phyloP scores from a whole-genome alignment of 2,113 vertebrate species.

The Sciurus niger region DNA sequence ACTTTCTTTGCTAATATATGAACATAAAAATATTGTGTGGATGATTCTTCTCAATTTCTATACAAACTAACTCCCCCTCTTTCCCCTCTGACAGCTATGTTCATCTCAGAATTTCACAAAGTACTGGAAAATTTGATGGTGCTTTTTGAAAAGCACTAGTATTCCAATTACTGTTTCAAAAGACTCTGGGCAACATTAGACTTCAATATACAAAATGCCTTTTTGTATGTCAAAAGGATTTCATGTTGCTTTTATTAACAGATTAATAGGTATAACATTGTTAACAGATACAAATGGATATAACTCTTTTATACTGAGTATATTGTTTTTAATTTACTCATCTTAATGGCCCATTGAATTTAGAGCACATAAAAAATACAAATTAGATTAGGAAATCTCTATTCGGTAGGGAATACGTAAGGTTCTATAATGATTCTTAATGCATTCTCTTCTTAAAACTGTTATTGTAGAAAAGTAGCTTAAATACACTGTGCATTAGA shows the following conservation, averaged over 20 bases:
- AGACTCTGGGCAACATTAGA: slow-evolving; percentile 80
- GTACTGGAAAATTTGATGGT: slow-evolving; percentile 80
- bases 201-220: slow-evolving; percentile 70
- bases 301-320: slow-evolving; percentile 65
- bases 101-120: slow-evolving; percentile 73
- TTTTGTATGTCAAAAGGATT: slow-evolving; percentile 11
- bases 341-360: slow-evolving; percentile 72
- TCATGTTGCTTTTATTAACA: slow-evolving; percentile 48
- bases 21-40: slow-evolving; percentile 61
- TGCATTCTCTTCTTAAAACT: slow-evolving; percentile 69
- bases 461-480: slow-evolving; percentile 78
- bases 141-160: slow-evolving; percentile 77
- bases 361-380: slow-evolving; percentile 64
- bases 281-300: slow-evolving; percentile 6
- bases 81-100: slow-evolving; percentile 69
- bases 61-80: slow-evolving; percentile 74
- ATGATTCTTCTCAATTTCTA: slow-evolving; percentile 78
- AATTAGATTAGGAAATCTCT: slow-evolving; percentile 76
- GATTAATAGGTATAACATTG: slow-evolving; percentile 16
- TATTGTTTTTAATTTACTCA: slow-evolving; percentile 78
- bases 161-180: slow-evolving; percentile 83
- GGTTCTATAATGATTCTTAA: slow-evolving; percentile 83
- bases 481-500: slow-evolving; percentile 83
- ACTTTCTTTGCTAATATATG: slow-evolving; percentile 47
- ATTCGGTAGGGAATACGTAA: slow-evolving; percentile 64